Evolutionary conservation across 2,113 vertebrate genomes (phyloP).

Genomic region (Pelusios castaneus): DNA sequence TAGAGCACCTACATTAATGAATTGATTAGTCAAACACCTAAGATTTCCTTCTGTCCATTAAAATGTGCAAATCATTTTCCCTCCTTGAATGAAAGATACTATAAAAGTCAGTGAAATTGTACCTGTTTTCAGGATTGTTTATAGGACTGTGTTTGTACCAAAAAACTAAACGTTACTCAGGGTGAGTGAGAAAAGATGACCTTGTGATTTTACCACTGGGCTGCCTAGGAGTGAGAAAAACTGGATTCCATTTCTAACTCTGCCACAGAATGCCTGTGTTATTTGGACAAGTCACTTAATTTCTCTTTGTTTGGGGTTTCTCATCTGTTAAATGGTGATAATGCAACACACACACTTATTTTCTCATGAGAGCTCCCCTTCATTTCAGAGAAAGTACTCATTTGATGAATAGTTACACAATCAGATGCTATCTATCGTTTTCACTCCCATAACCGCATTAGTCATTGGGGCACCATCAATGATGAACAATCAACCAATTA

Average conservation of each 20-base stretch:
- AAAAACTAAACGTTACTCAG: background rate
- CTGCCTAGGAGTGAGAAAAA: background rate
- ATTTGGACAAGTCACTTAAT: background rate
- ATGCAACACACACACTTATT: background rate
- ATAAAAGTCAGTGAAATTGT: background rate
- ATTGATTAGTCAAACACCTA: background rate
- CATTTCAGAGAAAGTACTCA: background rate
- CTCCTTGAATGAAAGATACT: background rate
- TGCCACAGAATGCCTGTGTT: fast-evolving
- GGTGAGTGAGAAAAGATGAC: background rate
- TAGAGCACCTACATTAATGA: background rate
- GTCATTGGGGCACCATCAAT: too few species aligned
- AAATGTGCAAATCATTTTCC: background rate
- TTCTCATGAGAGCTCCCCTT: background rate
- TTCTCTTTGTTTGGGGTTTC: background rate
- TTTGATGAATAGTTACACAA: background rate
- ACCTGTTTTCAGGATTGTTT: background rate
- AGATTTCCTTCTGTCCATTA: background rate
- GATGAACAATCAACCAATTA: too few species aligned
- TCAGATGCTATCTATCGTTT: too few species aligned
- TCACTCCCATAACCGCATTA: too few species aligned
- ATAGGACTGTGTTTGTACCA: background rate
- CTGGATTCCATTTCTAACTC: background rate
- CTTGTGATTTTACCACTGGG: background rate
- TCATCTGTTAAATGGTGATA: background rate